Percentiles rank a stretch among this genome's conserved stretches.
These are phyloP conservation scores for Suricata suricatta DNA, from an alignment of 2,113 vertebrate species.

Conservation along the genomic window DNA sequence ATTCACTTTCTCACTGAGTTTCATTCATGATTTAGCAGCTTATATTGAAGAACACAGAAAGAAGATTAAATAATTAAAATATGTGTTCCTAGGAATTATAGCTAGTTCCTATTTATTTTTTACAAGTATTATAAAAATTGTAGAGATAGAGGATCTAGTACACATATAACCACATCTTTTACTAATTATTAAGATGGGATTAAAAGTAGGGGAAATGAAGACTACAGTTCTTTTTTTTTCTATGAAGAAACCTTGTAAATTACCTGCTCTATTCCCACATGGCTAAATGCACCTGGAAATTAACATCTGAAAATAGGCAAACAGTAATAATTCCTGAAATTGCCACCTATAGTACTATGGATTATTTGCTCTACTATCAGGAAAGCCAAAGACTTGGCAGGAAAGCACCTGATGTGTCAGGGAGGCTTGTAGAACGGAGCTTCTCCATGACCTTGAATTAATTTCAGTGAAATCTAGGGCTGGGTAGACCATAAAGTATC, in stretches of 20 bases:
- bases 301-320: background rate
- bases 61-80: background rate
- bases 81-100: background rate
- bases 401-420: background rate
- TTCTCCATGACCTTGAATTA: conserved; percentile 34
- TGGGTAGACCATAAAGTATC: background rate
- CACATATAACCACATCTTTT: background rate
- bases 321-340: conserved; percentile 59
- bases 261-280: background rate
- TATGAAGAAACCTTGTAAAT: background rate
- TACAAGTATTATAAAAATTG: background rate
- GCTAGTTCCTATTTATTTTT: background rate
- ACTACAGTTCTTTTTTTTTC: background rate
- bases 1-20: background rate
- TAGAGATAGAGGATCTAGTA: background rate
- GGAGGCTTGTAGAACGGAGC: background rate
- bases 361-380: background rate
- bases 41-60: background rate
- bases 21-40: background rate
- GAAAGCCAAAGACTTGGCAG: background rate
- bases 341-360: conserved; percentile 61
- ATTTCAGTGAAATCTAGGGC: background rate
- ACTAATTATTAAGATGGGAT: background rate
- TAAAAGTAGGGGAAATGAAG: conserved; percentile 35
- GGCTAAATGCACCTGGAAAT: background rate